These are phyloP conservation scores for Marcusenius ussheri DNA, from an alignment of 2,113 vertebrate genomes.

Conservation along the genomic window DNA sequence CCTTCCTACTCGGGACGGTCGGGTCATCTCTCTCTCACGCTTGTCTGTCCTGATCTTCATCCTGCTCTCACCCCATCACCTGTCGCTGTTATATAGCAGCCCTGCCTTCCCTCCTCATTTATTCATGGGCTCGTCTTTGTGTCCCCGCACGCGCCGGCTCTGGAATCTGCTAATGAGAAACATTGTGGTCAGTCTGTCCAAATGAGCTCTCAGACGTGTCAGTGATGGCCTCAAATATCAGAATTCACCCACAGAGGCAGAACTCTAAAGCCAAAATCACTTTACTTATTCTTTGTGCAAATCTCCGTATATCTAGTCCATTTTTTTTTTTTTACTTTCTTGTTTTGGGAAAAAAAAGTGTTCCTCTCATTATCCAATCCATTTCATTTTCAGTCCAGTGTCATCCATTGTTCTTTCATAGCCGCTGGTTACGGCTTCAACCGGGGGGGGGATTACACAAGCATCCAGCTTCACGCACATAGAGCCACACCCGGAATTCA, in stretches of 20 bases:
- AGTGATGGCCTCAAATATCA: not conserved
- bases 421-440: not conserved
- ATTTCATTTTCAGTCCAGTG: not conserved
- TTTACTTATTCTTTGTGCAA: not conserved
- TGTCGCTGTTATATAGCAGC: conserved; percentile 34
- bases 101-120: conserved; percentile 27
- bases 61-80: not conserved
- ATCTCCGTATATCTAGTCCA: not conserved
- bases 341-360: not conserved
- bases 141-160: conserved; percentile 24
- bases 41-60: not conserved
- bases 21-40: conserved; percentile 9
- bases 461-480: not conserved
- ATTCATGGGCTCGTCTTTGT: conserved; percentile 22
- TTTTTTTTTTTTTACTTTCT: not conserved
- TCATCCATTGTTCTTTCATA: not conserved
- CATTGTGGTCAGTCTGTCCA: conserved; percentile 27
- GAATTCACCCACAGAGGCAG: not conserved
- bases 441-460: not conserved
- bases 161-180: conserved; percentile 39
- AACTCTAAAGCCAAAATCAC: not conserved
- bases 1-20: conserved; percentile 10
- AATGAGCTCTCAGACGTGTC: conserved; percentile 1
- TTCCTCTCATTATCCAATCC: not conserved
- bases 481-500: not conserved